phyloP scores from a whole-genome alignment of 2,113 vertebrate genomes.

The Ginglymostoma cirratum region DNA sequence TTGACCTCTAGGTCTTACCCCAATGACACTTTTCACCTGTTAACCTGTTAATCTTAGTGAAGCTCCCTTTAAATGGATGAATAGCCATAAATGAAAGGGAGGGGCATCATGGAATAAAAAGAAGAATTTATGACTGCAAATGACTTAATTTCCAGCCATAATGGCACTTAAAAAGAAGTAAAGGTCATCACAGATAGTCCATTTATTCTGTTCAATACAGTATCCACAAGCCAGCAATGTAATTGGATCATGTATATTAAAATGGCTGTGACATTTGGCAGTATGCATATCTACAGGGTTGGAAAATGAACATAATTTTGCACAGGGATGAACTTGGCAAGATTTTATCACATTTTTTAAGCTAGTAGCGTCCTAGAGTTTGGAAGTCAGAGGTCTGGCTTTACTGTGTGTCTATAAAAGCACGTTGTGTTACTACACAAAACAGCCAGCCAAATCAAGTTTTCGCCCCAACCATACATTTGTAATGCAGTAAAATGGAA shows the following conservation, averaged over 20 bases:
- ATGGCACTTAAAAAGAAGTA: not conserved
- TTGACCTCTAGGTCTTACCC: not conserved
- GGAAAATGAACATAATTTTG: not conserved
- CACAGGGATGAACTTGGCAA: not conserved
- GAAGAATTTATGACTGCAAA: not conserved
- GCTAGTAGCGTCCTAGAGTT: not conserved
- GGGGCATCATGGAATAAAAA: not conserved
- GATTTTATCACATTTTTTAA: not conserved
- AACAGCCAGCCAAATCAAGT: no score
- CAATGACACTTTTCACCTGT: not conserved
- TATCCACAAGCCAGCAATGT: not conserved
- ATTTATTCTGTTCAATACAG: not conserved
- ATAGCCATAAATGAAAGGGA: not conserved
- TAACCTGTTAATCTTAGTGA: not conserved
- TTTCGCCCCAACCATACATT: no score
- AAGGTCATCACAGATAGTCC: not conserved
- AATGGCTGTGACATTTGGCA: slow-evolving; percentile 11
- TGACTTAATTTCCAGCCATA: not conserved
- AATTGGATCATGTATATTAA: not conserved
- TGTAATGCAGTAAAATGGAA: no score
- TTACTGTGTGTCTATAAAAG: no score
- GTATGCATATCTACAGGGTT: not conserved
- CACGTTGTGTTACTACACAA: no score
- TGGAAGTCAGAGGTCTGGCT: not conserved
- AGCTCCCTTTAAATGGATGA: not conserved